These are phyloP conservation scores for Onychostruthus taczanowskii DNA, from an alignment of 2,113 vertebrate species.

Conservation along the genomic window DNA sequence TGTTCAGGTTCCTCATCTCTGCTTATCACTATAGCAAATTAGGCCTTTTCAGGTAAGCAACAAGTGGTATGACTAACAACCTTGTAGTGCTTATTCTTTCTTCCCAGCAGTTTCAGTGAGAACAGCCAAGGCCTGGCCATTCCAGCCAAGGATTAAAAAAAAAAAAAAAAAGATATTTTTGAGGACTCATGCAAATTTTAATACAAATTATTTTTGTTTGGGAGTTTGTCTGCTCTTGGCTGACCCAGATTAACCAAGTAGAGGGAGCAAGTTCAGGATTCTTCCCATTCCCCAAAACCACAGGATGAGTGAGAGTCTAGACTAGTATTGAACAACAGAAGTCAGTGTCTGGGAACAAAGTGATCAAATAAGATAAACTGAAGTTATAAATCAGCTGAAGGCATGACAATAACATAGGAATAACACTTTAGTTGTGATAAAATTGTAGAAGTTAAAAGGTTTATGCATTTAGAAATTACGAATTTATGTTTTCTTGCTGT, in stretches of 20 bases:
- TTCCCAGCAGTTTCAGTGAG: not conserved
- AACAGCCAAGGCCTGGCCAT: not conserved
- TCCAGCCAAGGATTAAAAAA: not conserved
- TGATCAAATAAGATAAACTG: not conserved
- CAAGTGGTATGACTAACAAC: not conserved
- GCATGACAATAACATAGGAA: not conserved
- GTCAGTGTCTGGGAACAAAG: not conserved
- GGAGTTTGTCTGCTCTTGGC: not conserved
- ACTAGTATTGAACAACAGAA: not conserved
- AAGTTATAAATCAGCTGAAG: not conserved
- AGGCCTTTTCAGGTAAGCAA: not conserved
- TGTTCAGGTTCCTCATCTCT: slow-evolving; percentile 17
- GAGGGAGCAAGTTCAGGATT: not conserved
- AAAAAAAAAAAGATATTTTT: not conserved
- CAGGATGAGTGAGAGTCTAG: fast-evolving
- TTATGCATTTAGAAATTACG: not conserved
- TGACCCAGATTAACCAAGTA: not conserved
- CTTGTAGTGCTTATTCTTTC: not conserved
- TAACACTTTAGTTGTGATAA: not conserved
- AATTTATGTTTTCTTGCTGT: not conserved
- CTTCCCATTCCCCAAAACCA: not conserved
- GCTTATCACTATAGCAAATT: not conserved
- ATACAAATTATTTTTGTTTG: not conserved
- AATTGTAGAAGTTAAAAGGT: not conserved
- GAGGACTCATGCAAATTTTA: not conserved